A percentile compares a stretch with the other conserved stretches of the same genome.
These are phyloP conservation scores for Megaceryle torquata DNA, from an alignment of 2,113 vertebrate genomes.

Conservation along the genomic window DNA sequence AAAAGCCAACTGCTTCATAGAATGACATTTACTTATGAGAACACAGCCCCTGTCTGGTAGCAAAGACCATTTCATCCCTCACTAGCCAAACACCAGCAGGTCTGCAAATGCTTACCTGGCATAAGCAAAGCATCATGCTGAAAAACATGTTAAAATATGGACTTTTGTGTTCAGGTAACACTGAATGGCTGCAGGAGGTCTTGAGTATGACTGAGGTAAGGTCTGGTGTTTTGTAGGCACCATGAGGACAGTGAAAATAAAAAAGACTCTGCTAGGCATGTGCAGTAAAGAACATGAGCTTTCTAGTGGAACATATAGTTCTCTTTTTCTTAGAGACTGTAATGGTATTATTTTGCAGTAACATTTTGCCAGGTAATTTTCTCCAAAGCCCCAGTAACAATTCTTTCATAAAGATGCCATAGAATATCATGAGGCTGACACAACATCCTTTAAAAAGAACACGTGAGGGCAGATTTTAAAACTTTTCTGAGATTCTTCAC, in stretches of 20 bases:
- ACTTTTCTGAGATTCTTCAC: constrained; percentile 6
- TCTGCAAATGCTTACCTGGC: neutral
- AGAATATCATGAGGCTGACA: neutral
- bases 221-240: neutral
- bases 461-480: neutral
- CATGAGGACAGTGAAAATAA: neutral
- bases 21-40: neutral
- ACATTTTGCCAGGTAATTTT: neutral
- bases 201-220: neutral
- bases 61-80: neutral
- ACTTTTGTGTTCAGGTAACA: neutral
- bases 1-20: neutral
- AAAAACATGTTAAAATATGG: neutral
- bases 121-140: neutral
- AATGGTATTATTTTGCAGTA: neutral
- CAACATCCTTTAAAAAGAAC: neutral
- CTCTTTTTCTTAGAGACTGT: neutral
- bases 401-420: neutral
- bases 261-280: neutral
- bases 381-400: neutral
- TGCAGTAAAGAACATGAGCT: neutral
- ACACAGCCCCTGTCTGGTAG: neutral
- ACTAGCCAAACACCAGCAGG: neutral
- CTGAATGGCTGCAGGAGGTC: neutral
- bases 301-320: neutral